Conservation (phyloP, 2,113 vertebrate species). For the Anolis carolinensis region DNA sequence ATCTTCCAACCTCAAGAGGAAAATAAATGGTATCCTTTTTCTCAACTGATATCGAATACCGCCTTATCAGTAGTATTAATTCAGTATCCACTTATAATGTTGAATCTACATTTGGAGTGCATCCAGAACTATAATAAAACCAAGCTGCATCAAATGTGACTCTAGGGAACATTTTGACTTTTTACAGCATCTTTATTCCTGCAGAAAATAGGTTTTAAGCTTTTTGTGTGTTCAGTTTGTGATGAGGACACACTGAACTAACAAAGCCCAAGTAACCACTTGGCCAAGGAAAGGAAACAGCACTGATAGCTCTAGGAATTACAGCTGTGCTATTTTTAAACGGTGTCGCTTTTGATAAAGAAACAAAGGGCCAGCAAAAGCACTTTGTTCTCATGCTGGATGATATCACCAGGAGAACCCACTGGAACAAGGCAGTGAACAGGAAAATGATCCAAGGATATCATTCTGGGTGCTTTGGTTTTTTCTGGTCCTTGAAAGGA, state of each 20-base stretch:
- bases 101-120: no score
- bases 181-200: not conserved
- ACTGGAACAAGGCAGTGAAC: not conserved
- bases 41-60: no score
- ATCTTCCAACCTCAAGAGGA: no score
- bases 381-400: constrained; percentile 3
- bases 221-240: not conserved
- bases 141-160: no score
- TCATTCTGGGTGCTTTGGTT: not conserved
- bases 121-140: no score
- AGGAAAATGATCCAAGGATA: not conserved
- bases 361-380: not conserved
- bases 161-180: no score
- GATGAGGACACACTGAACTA: not conserved
- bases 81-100: no score
- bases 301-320: not conserved
- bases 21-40: no score
- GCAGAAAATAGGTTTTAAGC: not conserved
- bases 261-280: not conserved
- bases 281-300: no score
- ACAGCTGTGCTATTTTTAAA: not conserved
- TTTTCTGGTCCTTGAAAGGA: not conserved
- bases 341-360: not conserved
- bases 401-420: not conserved
- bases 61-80: no score